Percentiles rank a stretch among this genome's conserved stretches.
These are phyloP conservation scores for Callionymus lyra DNA, from an alignment of 2,113 vertebrate species.

Conservation along the genomic window DNA sequence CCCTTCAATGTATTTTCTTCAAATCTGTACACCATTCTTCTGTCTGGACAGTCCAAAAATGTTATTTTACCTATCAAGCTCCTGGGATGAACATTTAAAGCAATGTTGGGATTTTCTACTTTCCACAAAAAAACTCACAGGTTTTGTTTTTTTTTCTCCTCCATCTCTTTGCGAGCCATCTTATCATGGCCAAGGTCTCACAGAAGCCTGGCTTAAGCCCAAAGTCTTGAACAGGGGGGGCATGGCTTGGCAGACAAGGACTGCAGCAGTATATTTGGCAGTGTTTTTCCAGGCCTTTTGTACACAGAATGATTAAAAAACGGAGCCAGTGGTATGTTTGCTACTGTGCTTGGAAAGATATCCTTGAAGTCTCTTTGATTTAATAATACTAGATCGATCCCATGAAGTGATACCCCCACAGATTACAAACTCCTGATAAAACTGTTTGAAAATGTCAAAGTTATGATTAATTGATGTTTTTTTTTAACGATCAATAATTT, in stretches of 20 bases:
- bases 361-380: constrained; percentile 14
- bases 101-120: too few species aligned
- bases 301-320: constrained; percentile 42
- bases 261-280: constrained; percentile 41
- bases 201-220: constrained; percentile 51
- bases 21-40: too few species aligned
- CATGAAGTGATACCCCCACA: neutral
- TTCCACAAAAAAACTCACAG: too few species aligned
- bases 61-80: too few species aligned
- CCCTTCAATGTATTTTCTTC: too few species aligned
- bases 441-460: neutral
- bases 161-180: constrained; percentile 37
- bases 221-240: constrained; percentile 40
- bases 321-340: constrained; percentile 16
- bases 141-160: too few species aligned
- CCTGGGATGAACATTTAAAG: too few species aligned
- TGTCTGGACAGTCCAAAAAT: too few species aligned
- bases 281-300: constrained; percentile 55
- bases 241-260: constrained; percentile 49
- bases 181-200: constrained; percentile 59
- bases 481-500: too few species aligned
- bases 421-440: constrained; percentile 2
- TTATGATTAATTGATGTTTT: too few species aligned
- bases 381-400: constrained; percentile 9
- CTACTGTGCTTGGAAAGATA: constrained; percentile 11